These are phyloP conservation scores for Diogma glabrata DNA, from an alignment of 2,888 invertebrate species.

Conservation along the genomic window DNA sequence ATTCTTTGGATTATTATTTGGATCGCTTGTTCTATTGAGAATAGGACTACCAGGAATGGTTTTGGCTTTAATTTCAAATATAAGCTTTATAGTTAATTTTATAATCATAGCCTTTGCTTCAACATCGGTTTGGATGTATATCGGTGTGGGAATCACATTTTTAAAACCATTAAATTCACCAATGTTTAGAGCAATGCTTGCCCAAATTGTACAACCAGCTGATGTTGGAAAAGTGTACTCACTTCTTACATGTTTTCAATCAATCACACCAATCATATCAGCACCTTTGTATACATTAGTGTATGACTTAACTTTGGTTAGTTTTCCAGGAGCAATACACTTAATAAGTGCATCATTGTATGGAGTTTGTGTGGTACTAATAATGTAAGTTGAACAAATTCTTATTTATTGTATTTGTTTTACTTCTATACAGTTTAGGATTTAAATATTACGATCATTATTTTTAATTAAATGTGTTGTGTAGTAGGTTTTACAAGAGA, in stretches of 20 bases:
- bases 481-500: too few relatives aligned
- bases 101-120: constrained; percentile 32
- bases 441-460: too few relatives aligned
- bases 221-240: constrained; percentile 55
- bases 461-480: too few relatives aligned
- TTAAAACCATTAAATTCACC: constrained; percentile 30
- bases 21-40: constrained; percentile 45
- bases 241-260: constrained; percentile 52
- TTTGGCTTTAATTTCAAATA: constrained; percentile 29
- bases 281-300: constrained; percentile 51
- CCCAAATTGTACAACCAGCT: constrained; percentile 29
- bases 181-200: constrained; percentile 35
- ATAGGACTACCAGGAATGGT: constrained; percentile 19
- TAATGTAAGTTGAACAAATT: constrained; percentile 11
- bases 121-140: constrained; percentile 30
- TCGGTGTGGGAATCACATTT: constrained; percentile 4
- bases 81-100: constrained; percentile 30
- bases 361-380: background rate
- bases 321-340: background rate
- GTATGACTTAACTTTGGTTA: constrained; percentile 34
- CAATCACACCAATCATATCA: constrained; percentile 47
- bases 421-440: too few relatives aligned
- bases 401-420: too few relatives aligned
- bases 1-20: constrained; percentile 45
- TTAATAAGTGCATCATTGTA: too few relatives aligned